Evolutionary conservation across 2,888 invertebrate species (phyloP).

Genomic region (Calameuta filiformis): DNA sequence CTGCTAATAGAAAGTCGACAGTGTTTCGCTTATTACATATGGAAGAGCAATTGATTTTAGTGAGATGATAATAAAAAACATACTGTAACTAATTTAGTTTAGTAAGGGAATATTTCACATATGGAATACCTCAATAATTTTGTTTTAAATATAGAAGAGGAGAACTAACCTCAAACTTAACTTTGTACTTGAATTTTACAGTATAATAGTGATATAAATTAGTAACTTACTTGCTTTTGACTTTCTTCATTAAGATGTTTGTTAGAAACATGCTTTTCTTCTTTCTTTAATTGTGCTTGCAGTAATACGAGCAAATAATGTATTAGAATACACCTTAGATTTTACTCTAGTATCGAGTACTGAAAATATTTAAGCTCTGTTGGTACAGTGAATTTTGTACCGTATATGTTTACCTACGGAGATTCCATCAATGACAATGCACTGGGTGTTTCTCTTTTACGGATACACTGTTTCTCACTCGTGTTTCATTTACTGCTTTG

Average conservation of each 20-base stretch:
- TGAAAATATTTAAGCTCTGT: not conserved
- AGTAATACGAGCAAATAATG: not conserved
- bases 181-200: conserved; percentile 9
- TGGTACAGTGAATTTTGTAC: not conserved
- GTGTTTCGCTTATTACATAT: not conserved
- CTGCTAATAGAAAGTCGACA: not conserved
- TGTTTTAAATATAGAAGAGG: not conserved
- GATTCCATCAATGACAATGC: not conserved
- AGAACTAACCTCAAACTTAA: conserved; percentile 7
- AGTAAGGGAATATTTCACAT: not conserved
- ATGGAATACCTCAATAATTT: not conserved
- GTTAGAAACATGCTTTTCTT: conserved; percentile 74
- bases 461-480: too few species aligned
- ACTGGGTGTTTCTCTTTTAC: not conserved
- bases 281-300: not conserved
- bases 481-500: too few species aligned
- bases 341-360: not conserved
- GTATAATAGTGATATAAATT: conserved; percentile 11
- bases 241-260: conserved; percentile 76
- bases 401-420: not conserved
- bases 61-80: not conserved
- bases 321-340: not conserved
- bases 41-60: not conserved
- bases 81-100: conserved; percentile 6
- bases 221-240: conserved; percentile 79